Base-by-base conservation (phyloP, 2,888 invertebrate species). In the Acrobeloides nanus region DNA sequence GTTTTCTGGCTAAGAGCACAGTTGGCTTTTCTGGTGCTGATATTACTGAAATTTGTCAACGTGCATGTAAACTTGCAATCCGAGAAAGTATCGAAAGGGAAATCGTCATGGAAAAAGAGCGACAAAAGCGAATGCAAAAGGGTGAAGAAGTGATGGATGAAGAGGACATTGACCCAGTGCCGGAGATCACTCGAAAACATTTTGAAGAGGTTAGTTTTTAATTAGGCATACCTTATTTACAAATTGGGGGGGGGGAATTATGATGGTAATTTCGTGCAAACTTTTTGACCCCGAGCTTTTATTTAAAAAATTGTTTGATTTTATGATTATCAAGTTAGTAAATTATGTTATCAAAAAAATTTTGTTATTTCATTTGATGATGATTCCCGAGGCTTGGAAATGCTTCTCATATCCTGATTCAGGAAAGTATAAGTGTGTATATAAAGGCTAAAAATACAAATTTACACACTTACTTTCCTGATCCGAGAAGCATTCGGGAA, bases 1-100 rank as follows among this genome's bases (percentile, higher is more conserved):
- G 79, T 4, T 81, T 78, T 66, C 72, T 82, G 59, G 80, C 81
- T 38, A 80, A 80, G 66, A 78, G 79, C 44, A 88, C 90, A 31
- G 86, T 89, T 74, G 92, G 92, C 20, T 97, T 95, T 81, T 92
- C 92, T 50, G 97, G 97, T 56, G 97, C 97, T 54, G 97, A 97
- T 77, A 80, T 99, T 75, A 97, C 95, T 10, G 97, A 99, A 81
- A 89, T 97, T 73, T 97, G 97, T 78, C 97, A 99, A 79, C 84
- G 97, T 23, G 95, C 97, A 32, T 95, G 95, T 78, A 99, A 99
- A 79, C 81, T 95, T 71, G 97, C 95, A 63, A 99, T 99, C 79
- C 83, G 97, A 45, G 92, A 97, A 76, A 85, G 87, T 68, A 97
- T 97, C 76, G 95, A 97, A 79, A 83, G 85, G 1, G 95, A 97